These are phyloP conservation scores for Ciconia stormi DNA, from an alignment of 2,113 vertebrate genomes.

Conservation along the genomic window DNA sequence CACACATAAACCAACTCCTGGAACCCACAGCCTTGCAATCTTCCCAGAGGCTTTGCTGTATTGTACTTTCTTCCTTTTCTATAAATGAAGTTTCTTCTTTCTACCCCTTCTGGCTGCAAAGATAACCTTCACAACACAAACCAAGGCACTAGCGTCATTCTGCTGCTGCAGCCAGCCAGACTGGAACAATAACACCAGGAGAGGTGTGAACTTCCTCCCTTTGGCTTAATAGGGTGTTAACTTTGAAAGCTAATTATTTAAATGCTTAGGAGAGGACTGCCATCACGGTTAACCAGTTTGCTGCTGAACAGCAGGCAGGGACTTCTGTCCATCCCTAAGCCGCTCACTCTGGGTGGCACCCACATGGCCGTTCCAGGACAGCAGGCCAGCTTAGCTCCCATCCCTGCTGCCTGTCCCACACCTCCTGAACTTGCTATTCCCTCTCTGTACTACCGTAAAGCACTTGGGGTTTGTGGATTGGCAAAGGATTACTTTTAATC, in stretches of 20 bases:
- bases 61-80: slow-evolving; percentile 52
- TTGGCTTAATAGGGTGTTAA: slow-evolving; percentile 53
- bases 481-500: not conserved
- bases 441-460: not conserved
- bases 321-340: not conserved
- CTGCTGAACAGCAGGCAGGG: not conserved
- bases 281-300: not conserved
- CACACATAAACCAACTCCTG: not conserved
- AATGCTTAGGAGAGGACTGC: not conserved
- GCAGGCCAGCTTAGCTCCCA: not conserved
- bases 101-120: slow-evolving; percentile 31
- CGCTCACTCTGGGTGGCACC: not conserved
- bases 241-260: slow-evolving; percentile 39
- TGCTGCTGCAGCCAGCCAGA: slow-evolving; percentile 8
- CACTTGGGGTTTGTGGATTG: not conserved
- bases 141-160: not conserved
- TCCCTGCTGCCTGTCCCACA: not conserved
- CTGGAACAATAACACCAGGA: slow-evolving; percentile 48
- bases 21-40: not conserved
- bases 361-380: not conserved
- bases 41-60: slow-evolving; percentile 49
- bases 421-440: not conserved
- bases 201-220: slow-evolving; percentile 63
- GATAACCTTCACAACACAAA: slow-evolving; percentile 62
- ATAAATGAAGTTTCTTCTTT: slow-evolving; percentile 34